phyloP scores from a whole-genome alignment of 2,797 vertebrate species.

The Malurus splendens region DNA sequence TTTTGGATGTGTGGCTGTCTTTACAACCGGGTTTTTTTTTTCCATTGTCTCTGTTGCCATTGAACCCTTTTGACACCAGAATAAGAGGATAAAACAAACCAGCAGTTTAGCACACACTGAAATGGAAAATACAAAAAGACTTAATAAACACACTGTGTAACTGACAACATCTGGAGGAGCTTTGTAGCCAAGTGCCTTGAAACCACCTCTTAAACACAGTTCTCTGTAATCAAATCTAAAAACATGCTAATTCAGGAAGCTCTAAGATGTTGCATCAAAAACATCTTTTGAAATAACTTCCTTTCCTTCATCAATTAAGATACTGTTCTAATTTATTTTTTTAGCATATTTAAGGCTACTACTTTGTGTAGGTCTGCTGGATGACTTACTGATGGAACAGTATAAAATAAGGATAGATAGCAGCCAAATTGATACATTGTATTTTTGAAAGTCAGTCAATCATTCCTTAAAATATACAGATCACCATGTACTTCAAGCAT shows the following conservation, averaged over 20 bases:
- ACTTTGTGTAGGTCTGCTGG: background rate
- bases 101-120: constrained; percentile 17
- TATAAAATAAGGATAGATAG: background rate
- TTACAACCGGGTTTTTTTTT: background rate
- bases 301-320: background rate
- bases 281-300: background rate
- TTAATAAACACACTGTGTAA: constrained; percentile 31
- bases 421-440: background rate
- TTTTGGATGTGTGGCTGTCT: background rate
- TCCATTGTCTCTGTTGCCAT: background rate
- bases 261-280: background rate
- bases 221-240: constrained; percentile 3
- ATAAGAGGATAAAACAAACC: constrained; percentile 3
- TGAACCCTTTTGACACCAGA: constrained; percentile 16
- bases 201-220: constrained; percentile 17
- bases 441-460: background rate
- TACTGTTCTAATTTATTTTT: background rate
- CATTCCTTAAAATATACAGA: background rate
- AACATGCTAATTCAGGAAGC: constrained; percentile 10
- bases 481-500: background rate
- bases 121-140: constrained; percentile 30
- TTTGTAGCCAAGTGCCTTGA: constrained; percentile 30
- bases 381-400: background rate
- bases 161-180: constrained; percentile 32
- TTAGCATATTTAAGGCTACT: background rate